Evolutionary conservation across 2,888 invertebrate genomes (phyloP).

Genomic region (Oasisia sp.): DNA sequence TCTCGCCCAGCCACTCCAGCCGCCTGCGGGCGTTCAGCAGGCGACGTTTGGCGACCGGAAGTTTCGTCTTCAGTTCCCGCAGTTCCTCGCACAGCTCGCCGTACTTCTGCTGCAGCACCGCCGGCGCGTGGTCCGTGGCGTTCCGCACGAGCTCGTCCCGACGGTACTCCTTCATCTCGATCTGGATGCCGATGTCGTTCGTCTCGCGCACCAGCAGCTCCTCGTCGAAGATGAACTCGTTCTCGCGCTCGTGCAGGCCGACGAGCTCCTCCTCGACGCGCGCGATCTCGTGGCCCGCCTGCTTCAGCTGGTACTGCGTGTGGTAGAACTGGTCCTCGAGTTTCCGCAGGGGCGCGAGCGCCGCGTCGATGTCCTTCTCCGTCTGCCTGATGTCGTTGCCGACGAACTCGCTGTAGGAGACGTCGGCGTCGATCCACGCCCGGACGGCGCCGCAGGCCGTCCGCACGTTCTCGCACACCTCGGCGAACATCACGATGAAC

Average conservation of each 20-base stretch:
- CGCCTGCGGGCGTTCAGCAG: conserved; percentile 47
- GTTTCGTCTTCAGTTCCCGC: conserved; percentile 45
- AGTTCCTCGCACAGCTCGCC: conserved; percentile 53
- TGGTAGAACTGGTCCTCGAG: conserved; percentile 51
- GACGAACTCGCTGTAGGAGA: conserved; percentile 52
- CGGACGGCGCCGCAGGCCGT: conserved; percentile 50
- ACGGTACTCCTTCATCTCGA: conserved; percentile 54
- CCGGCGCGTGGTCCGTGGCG: conserved; percentile 24
- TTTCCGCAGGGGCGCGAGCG: conserved; percentile 46
- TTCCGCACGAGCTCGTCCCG: conserved; percentile 39
- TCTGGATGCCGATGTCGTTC: conserved; percentile 51
- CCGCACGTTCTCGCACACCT: conserved; percentile 53
- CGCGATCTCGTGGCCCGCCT: conserved; percentile 50
- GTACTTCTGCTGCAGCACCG: conserved; percentile 40
- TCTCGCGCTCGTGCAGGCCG: conserved; percentile 48
- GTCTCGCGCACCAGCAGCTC: conserved; percentile 41
- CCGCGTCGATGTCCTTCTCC: conserved; percentile 49
- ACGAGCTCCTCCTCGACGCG: conserved; percentile 44
- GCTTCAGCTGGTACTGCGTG: conserved; percentile 49
- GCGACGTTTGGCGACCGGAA: conserved; percentile 50
- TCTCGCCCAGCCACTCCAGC: conserved; percentile 49
- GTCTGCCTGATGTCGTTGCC: conserved; percentile 52
- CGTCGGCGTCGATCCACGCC: conserved; percentile 56
- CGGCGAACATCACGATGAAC: conserved; percentile 55
- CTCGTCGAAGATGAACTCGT: conserved; percentile 36